phyloP scores from a whole-genome alignment of 2,797 vertebrate species.

The Darevskia mixta region DNA sequence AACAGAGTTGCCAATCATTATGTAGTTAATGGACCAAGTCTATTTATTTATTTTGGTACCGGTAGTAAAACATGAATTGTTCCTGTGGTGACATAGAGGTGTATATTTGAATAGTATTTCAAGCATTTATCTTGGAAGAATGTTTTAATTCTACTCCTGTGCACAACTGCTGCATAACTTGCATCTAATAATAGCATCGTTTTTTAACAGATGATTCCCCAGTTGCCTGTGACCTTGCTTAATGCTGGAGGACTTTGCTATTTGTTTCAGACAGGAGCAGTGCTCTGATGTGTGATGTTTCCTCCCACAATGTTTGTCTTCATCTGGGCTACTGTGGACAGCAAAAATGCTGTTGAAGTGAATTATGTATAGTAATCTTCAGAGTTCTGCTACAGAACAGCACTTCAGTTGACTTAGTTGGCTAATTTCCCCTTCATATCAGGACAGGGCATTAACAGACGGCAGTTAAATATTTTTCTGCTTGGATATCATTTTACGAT shows the following conservation, averaged over 20 bases:
- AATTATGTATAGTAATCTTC: slow-evolving; percentile 58
- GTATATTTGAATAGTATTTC: slow-evolving; percentile 22
- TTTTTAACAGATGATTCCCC: slow-evolving; percentile 72
- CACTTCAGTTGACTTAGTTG: slow-evolving; percentile 52
- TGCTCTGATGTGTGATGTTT: slow-evolving; percentile 58
- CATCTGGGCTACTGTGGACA: slow-evolving; percentile 54
- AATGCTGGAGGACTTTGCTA: slow-evolving; percentile 63
- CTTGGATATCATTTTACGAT: slow-evolving; percentile 47
- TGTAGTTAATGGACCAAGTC: not conserved
- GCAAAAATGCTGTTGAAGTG: slow-evolving; percentile 57
- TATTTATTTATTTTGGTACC: not conserved
- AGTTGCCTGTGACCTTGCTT: slow-evolving; percentile 70
- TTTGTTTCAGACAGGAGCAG: slow-evolving; percentile 63
- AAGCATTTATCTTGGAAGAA: slow-evolving; percentile 66
- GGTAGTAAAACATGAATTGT: not conserved
- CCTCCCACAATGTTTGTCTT: slow-evolving; percentile 61
- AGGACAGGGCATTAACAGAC: slow-evolving; percentile 29
- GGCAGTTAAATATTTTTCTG: slow-evolving; percentile 19
- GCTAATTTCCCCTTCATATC: slow-evolving; percentile 42
- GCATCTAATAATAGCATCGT: slow-evolving; percentile 74
- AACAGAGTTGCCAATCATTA: not conserved
- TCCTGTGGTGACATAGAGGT: not conserved
- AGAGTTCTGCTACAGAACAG: slow-evolving; percentile 59
- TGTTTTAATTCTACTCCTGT: slow-evolving; percentile 62
- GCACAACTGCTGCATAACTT: slow-evolving; percentile 75